Conservation (phyloP, 37 sponge, comb jelly and placozoan genomes). For the Ianthella basta region DNA sequence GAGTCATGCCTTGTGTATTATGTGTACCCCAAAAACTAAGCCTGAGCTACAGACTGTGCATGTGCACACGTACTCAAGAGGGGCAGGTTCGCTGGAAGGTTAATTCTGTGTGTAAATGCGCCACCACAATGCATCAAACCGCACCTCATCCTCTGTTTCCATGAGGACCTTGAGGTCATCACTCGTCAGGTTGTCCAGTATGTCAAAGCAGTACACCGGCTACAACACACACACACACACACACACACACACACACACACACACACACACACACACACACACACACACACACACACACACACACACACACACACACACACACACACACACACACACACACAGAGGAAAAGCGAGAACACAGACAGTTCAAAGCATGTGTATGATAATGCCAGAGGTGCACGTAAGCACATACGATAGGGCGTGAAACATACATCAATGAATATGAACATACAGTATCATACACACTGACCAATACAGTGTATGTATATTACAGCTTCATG, state of each 20-base stretch:
- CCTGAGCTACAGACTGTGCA: too few species aligned
- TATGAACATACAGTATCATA: too few species aligned
- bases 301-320: constrained; percentile 19
- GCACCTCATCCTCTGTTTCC: constrained; percentile 92
- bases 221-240: background rate
- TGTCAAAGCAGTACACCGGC: constrained; percentile 25
- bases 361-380: background rate
- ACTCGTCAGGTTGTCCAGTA: constrained; percentile 85
- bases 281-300: constrained; percentile 38
- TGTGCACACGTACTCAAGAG: too few species aligned
- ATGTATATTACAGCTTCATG: too few species aligned
- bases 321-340: constrained; percentile 27
- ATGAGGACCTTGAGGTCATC: constrained; percentile 86
- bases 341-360: background rate
- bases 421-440: too few species aligned
- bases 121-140: background rate
- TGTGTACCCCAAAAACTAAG: too few species aligned
- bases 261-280: constrained; percentile 29
- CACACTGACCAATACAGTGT: too few species aligned
- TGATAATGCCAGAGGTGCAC: too few species aligned
- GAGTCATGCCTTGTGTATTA: too few species aligned
- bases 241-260: background rate
- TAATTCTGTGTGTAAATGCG: background rate
- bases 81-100: too few species aligned
- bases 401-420: too few species aligned